Evolutionary conservation across 2,113 vertebrate genomes (phyloP).

Genomic region (Seriola quinqueradiata): DNA sequence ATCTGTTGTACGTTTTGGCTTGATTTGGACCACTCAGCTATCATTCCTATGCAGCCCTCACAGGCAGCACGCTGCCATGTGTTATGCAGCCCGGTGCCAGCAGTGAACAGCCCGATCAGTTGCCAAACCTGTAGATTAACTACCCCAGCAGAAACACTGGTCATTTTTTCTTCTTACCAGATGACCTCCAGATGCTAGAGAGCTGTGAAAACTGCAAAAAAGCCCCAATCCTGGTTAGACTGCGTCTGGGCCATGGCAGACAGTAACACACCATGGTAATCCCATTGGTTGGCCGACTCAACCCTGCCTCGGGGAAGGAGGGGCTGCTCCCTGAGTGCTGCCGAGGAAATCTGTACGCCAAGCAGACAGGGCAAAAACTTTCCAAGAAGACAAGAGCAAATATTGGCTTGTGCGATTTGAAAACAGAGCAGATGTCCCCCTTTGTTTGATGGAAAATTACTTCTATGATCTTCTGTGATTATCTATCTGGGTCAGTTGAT

Average conservation of each 20-base stretch:
- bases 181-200: slow-evolving; percentile 67
- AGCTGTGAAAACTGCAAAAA: slow-evolving; percentile 67
- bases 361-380: slow-evolving; percentile 66
- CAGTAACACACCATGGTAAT: slow-evolving; percentile 79
- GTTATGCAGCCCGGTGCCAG: slow-evolving; percentile 61
- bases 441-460: slow-evolving; percentile 56
- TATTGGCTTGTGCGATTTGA: slow-evolving; percentile 56
- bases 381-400: slow-evolving; percentile 71
- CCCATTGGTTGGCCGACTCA: slow-evolving; percentile 74
- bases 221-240: slow-evolving; percentile 62
- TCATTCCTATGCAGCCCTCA: slow-evolving; percentile 71
- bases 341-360: slow-evolving; percentile 66
- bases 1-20: slow-evolving; percentile 64
- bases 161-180: slow-evolving; percentile 56
- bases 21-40: slow-evolving; percentile 69
- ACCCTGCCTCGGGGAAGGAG: slow-evolving; percentile 62
- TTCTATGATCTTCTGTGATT: slow-evolving; percentile 47
- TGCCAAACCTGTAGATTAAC: slow-evolving; percentile 79
- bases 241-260: slow-evolving; percentile 64
- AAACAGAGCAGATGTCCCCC: slow-evolving; percentile 62
- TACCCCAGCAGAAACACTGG: slow-evolving; percentile 58
- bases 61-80: slow-evolving; percentile 67
- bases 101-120: slow-evolving; percentile 46
- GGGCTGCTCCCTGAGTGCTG: slow-evolving; percentile 60
- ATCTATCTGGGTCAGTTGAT: slow-evolving; percentile 48